phyloP scores from a whole-genome alignment of 2,888 invertebrate species.

The Phortica okadai region DNA sequence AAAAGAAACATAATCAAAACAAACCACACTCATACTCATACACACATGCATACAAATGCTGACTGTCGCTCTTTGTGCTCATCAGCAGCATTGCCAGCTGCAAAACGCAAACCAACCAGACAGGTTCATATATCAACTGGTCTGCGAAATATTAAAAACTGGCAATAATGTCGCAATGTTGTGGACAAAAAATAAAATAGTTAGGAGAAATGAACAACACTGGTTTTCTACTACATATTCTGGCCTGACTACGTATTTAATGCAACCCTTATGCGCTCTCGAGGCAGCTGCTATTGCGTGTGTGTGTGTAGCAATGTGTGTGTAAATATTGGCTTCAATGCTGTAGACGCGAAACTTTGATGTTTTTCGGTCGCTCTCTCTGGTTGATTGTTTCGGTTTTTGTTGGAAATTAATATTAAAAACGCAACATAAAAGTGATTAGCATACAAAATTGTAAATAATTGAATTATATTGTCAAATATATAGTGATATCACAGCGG shows the following conservation, averaged over 20 bases:
- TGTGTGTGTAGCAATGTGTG: background rate
- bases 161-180: background rate
- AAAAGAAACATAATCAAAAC: background rate
- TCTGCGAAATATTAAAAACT: background rate
- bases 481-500: background rate
- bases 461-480: background rate
- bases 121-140: background rate
- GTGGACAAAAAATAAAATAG: background rate
- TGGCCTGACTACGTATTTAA: background rate
- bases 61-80: background rate
- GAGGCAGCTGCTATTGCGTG: background rate
- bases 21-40: background rate
- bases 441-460: background rate
- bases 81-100: constrained; percentile 3
- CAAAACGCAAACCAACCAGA: background rate
- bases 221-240: background rate
- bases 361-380: background rate
- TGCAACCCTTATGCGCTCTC: background rate
- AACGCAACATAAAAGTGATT: background rate
- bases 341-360: background rate
- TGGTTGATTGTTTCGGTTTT: background rate
- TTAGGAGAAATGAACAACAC: background rate
- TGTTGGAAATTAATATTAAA: background rate
- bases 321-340: background rate
- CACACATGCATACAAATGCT: background rate